Percentiles rank a stretch among this genome's conserved stretches.
phyloP scores from a whole-genome alignment of 2,888 invertebrate species.

The Phortica okadai region DNA sequence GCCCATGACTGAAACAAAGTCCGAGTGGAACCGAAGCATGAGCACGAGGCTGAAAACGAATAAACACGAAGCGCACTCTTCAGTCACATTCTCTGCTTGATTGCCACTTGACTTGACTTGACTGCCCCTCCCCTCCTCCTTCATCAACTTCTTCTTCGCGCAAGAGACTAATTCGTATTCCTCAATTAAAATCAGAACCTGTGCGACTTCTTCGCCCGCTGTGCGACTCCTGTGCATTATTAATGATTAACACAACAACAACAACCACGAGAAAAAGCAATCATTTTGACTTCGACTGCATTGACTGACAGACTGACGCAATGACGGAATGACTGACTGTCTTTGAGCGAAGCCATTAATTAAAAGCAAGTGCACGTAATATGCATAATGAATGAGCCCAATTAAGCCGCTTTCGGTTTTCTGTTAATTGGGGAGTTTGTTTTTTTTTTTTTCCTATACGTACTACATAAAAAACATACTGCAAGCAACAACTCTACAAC shows the following conservation, averaged over 20 bases:
- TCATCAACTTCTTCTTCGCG: background rate
- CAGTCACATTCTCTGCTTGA: background rate
- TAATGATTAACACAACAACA: background rate
- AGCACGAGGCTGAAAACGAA: background rate
- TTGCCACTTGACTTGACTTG: background rate
- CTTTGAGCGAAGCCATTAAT: conserved; percentile 4
- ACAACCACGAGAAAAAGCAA: background rate
- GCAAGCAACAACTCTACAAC: no score
- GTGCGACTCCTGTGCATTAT: background rate
- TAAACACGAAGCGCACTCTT: background rate
- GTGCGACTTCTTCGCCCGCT: background rate
- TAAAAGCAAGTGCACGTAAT: conserved; percentile 20
- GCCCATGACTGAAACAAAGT: conserved; percentile 33
- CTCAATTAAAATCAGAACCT: conserved; percentile 23
- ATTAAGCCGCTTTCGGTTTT: conserved; percentile 1
- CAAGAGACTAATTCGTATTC: conserved; percentile 12
- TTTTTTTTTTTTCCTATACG: background rate
- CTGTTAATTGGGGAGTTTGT: background rate
- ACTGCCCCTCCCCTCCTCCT: background rate
- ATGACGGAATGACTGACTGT: background rate
- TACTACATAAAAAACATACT: no score
- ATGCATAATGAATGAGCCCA: conserved; percentile 25
- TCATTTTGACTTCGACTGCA: background rate
- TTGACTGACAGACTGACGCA: background rate
- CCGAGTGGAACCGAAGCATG: conserved; percentile 19